phyloP scores from a whole-genome alignment of 2,113 vertebrate species.

The Campylomormyrus tamandua region DNA sequence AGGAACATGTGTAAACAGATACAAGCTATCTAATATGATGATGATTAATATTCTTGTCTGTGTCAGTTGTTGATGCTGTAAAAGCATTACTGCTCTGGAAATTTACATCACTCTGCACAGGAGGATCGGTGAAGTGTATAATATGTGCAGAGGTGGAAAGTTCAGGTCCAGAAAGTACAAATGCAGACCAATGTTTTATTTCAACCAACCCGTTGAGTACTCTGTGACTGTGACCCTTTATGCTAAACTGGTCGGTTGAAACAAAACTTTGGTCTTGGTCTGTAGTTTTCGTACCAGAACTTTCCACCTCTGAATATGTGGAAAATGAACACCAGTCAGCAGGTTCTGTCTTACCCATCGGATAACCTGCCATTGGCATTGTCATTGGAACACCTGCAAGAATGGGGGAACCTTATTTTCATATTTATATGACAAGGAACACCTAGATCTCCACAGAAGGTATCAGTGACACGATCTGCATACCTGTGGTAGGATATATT shows the following conservation, averaged over 20 bases:
- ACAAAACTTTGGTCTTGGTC: no score
- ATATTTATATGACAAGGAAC: not conserved
- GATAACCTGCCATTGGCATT: constrained; percentile 56
- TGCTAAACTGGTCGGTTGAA: no score
- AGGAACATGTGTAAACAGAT: not conserved
- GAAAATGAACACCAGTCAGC: not conserved
- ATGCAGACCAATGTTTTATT: no score
- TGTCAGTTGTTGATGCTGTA: not conserved
- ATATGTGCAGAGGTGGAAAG: not conserved
- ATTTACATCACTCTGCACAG: not conserved
- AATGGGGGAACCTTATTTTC: not conserved
- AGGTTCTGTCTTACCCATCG: constrained; percentile 50
- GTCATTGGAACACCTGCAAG: constrained; percentile 54
- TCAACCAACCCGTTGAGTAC: no score
- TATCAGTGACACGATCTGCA: not conserved
- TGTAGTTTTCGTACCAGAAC: no score
- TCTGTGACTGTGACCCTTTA: no score
- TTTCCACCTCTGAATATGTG: not conserved
- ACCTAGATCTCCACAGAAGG: not conserved
- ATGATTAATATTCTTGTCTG: not conserved
- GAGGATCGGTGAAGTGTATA: not conserved
- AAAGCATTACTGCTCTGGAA: not conserved
- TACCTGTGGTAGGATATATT: constrained; percentile 66
- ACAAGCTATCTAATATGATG: not conserved
- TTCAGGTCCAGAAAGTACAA: no score